Conservation (phyloP, 2,888 invertebrate species). For the Sesia apiformis region DNA sequence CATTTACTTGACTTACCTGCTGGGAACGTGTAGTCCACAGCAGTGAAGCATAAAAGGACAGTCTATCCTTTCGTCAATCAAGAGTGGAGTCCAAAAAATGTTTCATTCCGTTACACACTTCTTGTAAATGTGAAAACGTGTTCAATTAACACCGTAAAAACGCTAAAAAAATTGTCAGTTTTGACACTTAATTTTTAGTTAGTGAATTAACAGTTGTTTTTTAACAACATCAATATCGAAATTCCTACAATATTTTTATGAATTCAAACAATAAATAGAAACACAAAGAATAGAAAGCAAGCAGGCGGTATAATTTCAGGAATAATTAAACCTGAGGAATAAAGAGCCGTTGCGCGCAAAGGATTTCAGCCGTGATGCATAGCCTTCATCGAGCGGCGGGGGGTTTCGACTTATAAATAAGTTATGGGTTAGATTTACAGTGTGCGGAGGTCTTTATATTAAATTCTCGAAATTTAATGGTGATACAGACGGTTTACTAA, state of each 20-base stretch:
- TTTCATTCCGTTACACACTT: no score
- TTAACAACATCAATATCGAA: conserved; percentile 3
- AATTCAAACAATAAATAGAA: not conserved
- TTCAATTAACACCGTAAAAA: no score
- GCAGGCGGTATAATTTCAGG: conserved; percentile 9
- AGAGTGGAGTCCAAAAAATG: no score
- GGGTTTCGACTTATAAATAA: conserved; percentile 45
- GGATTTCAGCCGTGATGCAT: conserved; percentile 38
- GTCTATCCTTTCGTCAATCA: no score
- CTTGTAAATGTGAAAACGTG: no score
- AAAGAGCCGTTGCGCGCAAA: conserved; percentile 23
- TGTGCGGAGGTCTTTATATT: conserved; percentile 44
- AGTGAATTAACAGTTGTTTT: conserved; percentile 1
- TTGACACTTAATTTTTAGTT: no score
- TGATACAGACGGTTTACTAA: not conserved
- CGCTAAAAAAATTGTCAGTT: no score
- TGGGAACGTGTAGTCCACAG: no score
- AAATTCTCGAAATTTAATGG: conserved; percentile 54
- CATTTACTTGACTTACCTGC: no score
- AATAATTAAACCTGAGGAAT: conserved; percentile 20
- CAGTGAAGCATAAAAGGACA: no score
- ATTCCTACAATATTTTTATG: conserved; percentile 7
- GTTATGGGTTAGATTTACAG: conserved; percentile 49
- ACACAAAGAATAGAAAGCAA: conserved; percentile 1
- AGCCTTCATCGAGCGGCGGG: conserved; percentile 36